phyloP scores from a whole-genome alignment of 2,888 invertebrate species.

The Stenodera caucasica region DNA sequence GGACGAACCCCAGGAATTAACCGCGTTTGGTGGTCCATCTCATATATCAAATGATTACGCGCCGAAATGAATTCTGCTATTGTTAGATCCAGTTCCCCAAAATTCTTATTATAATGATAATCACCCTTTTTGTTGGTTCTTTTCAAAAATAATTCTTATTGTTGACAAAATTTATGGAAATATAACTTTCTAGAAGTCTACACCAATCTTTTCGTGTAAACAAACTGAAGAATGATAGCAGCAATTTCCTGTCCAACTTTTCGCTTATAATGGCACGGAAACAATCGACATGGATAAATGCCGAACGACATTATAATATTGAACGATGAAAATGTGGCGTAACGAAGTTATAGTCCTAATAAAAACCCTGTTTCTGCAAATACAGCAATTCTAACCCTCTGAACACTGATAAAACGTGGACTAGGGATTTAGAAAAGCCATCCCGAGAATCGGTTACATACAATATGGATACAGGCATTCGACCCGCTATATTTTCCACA shows the following conservation, averaged over 20 bases:
- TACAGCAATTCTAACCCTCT: conserved; percentile 53
- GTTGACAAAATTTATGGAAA: neutral
- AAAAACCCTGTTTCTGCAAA: conserved; percentile 49
- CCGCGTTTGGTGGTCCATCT: conserved; percentile 42
- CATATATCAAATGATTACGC: conserved; percentile 54
- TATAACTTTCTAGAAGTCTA: neutral
- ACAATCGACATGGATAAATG: conserved; percentile 30
- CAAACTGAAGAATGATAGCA: conserved; percentile 12
- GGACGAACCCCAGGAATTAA: conserved; percentile 49
- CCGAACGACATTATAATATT: conserved; percentile 26
- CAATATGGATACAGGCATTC: conserved; percentile 42
- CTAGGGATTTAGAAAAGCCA: conserved; percentile 49
- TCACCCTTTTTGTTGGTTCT: neutral
- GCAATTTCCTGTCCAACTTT: conserved; percentile 25
- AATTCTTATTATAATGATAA: neutral
- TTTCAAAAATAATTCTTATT: neutral
- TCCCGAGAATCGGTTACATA: conserved; percentile 42
- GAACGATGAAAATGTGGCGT: conserved; percentile 39
- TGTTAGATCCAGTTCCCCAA: conserved; percentile 50
- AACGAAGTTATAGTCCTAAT: conserved; percentile 44
- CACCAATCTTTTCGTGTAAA: conserved; percentile 7
- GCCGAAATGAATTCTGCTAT: conserved; percentile 52
- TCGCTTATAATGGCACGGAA: conserved; percentile 23
- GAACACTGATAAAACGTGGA: conserved; percentile 51
- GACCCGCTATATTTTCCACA: conserved; percentile 53